phyloP scores from a whole-genome alignment of 2,797 vertebrate genomes.

The Acanthurus leucopareius region DNA sequence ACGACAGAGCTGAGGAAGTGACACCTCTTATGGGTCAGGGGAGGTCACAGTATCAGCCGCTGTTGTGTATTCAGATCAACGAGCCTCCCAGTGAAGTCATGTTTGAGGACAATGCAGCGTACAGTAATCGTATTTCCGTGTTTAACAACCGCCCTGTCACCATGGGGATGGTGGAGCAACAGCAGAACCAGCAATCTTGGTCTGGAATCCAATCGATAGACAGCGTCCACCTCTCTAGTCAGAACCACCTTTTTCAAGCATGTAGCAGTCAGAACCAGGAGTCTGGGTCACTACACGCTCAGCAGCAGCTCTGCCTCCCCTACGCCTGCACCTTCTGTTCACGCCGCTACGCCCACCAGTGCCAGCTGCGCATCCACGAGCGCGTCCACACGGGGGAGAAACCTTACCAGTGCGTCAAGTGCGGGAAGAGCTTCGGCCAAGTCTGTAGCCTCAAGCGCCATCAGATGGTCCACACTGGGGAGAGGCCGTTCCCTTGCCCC shows the following conservation, averaged over 20 bases:
- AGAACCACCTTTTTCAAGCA: background rate
- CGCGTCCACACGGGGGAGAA: conserved; percentile 68
- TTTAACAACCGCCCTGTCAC: conserved; percentile 14
- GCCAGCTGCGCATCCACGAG: conserved; percentile 70
- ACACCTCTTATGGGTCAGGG: background rate
- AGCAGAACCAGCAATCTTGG: conserved; percentile 21
- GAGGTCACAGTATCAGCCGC: conserved; percentile 17
- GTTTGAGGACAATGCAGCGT: background rate
- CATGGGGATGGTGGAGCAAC: conserved; percentile 7
- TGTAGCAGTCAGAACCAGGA: conserved; percentile 27
- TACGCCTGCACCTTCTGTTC: conserved; percentile 59
- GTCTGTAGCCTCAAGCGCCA: conserved; percentile 75
- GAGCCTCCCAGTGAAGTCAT: conserved; percentile 10
- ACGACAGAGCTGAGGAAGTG: background rate
- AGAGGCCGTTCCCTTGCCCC: conserved; percentile 67
- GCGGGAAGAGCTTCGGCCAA: conserved; percentile 73
- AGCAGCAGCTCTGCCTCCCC: conserved; percentile 29
- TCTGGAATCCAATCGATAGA: conserved; percentile 8
- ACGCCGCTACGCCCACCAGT: conserved; percentile 64
- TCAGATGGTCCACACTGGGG: conserved; percentile 74
- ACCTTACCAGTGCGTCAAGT: conserved; percentile 69
- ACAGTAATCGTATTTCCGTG: background rate
- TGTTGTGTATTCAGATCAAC: conserved; percentile 28
- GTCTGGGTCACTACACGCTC: background rate
- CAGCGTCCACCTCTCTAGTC: conserved; percentile 3